Conservation (phyloP, 1,140 invertebrate species). For the Camponotus pennsylvanicus region DNA sequence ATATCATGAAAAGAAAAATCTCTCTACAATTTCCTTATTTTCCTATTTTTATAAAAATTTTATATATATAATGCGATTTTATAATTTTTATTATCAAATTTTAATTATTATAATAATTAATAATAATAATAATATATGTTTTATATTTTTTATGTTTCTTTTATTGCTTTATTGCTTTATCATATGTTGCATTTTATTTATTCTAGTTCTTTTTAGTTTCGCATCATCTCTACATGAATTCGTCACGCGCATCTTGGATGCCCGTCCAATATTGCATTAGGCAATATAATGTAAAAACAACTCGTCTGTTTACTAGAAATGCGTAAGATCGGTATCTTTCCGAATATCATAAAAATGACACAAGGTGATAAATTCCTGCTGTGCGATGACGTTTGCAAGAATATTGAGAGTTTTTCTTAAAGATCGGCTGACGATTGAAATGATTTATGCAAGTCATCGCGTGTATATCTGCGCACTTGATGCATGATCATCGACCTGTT, state of each 20-base stretch:
- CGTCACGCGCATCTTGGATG: neutral
- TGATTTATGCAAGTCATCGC: slow-evolving; percentile 30
- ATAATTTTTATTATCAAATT: neutral
- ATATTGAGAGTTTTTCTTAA: neutral
- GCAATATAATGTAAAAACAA: neutral
- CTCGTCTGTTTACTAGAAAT: neutral
- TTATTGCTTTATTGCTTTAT: neutral
- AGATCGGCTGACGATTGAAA: slow-evolving; percentile 12
- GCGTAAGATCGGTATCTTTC: neutral
- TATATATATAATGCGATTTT: neutral
- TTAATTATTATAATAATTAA: neutral
- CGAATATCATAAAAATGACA: neutral
- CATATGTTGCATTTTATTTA: neutral
- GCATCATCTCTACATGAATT: neutral
- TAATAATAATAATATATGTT: neutral
- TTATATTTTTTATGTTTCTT: neutral
- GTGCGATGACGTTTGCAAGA: neutral
- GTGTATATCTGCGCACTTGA: slow-evolving; percentile 14
- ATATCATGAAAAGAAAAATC: slow-evolving; percentile 8
- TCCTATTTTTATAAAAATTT: neutral
- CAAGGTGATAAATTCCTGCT: neutral
- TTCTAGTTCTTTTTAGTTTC: neutral
- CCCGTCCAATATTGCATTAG: neutral
- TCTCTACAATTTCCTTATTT: neutral
- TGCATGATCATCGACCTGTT: slow-evolving; percentile 21